These are phyloP conservation scores for Anthophora plumipes DNA, from an alignment of 2,888 invertebrate genomes.

Conservation along the genomic window DNA sequence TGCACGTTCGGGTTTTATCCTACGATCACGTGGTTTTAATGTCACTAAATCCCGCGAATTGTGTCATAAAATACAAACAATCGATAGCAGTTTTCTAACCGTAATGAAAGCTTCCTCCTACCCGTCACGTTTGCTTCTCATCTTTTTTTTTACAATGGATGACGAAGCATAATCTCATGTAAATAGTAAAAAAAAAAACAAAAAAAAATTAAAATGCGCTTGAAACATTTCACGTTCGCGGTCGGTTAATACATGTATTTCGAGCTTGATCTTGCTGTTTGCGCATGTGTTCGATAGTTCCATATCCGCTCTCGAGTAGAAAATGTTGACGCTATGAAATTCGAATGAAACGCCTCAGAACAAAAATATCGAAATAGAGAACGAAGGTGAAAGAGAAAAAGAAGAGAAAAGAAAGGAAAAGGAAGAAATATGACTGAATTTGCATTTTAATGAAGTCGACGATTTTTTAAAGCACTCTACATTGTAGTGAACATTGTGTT, in stretches of 20 bases:
- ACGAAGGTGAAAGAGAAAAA: too few relatives aligned
- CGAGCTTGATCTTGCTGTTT: constrained; percentile 29
- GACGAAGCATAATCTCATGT: constrained; percentile 24
- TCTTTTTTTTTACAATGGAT: constrained; percentile 13
- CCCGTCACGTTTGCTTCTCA: background rate
- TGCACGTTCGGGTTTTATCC: constrained; percentile 60
- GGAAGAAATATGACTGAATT: background rate
- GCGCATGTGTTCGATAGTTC: constrained; percentile 12
- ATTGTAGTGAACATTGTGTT: background rate
- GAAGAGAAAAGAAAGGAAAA: too few relatives aligned
- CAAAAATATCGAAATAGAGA: background rate
- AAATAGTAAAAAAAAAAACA: constrained; percentile 39
- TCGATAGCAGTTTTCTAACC: constrained; percentile 19
- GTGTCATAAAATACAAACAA: background rate
- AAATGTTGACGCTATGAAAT: constrained; percentile 34
- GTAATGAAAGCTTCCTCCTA: background rate
- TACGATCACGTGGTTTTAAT: constrained; percentile 52
- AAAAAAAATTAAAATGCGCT: constrained; percentile 43
- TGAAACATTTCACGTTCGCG: constrained; percentile 22
- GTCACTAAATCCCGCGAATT: constrained; percentile 33
- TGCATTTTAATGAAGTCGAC: background rate
- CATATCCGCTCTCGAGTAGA: constrained; percentile 19
- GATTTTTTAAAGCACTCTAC: background rate
- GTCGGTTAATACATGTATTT: constrained; percentile 30
- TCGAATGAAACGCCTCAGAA: constrained; percentile 25